A percentile compares a stretch with the other conserved stretches of the same genome.
These are phyloP conservation scores for Peromyscus leucopus DNA, from an alignment of 2,113 vertebrate species.

Conservation along the genomic window DNA sequence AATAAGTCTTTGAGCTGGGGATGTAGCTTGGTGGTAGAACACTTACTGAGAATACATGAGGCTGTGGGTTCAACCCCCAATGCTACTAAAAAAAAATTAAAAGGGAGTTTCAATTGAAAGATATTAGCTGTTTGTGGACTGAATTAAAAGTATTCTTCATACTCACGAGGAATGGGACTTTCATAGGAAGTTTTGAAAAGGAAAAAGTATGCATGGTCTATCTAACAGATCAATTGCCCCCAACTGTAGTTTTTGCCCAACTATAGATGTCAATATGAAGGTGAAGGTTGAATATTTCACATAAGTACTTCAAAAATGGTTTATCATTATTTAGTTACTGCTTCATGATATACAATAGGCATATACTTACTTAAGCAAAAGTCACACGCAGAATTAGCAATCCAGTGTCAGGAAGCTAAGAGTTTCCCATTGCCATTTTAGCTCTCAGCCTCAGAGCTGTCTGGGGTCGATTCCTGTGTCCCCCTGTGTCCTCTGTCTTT, in stretches of 20 bases:
- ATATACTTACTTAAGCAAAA: conserved; percentile 43
- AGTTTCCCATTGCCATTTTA: neutral
- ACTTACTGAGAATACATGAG: neutral
- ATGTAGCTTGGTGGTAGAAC: neutral
- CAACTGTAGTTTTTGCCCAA: conserved; percentile 34
- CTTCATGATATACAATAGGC: neutral
- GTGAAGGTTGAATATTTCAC: neutral
- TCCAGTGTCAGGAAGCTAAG: conserved; percentile 3
- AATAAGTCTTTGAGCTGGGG: neutral
- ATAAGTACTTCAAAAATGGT: conserved; percentile 8
- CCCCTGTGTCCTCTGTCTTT: conserved; percentile 20
- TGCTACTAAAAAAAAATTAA: neutral
- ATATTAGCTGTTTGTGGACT: neutral
- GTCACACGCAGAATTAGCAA: neutral
- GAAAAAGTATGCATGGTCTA: conserved; percentile 36
- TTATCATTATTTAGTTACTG: conserved; percentile 29
- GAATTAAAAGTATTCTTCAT: conserved; percentile 59
- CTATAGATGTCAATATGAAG: conserved; percentile 50
- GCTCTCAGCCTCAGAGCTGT: neutral
- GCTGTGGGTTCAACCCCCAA: neutral
- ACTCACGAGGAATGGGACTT: neutral
- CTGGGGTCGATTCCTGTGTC: neutral
- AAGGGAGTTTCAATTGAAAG: conserved; percentile 39
- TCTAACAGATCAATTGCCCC: conserved; percentile 42
- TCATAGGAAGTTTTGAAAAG: conserved; percentile 21